Evolutionary conservation across 2,888 invertebrate genomes (phyloP).

Genomic region (Cheilosia soror): DNA sequence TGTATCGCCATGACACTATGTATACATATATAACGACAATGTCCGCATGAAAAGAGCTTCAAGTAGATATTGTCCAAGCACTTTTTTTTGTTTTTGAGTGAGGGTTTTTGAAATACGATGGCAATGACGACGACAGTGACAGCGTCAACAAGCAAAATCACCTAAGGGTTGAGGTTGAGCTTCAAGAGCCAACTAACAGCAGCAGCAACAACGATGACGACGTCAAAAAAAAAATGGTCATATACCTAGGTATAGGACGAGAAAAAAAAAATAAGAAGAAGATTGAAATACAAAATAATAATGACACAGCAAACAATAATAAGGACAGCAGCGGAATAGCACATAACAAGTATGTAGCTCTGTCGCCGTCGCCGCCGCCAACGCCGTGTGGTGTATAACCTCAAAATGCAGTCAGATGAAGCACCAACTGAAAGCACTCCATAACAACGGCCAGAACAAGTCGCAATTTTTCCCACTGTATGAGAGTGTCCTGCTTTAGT

Average conservation of each 20-base stretch:
- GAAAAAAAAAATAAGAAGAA: slow-evolving; percentile 14
- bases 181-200: slow-evolving; percentile 38
- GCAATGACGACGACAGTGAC: slow-evolving; percentile 30
- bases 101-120: slow-evolving; percentile 30
- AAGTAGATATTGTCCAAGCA: slow-evolving; percentile 55
- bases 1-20: background rate
- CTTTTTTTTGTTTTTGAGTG: slow-evolving; percentile 12
- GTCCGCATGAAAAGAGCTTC: slow-evolving; percentile 46
- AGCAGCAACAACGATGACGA: background rate
- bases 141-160: slow-evolving; percentile 62
- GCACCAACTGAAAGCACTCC: slow-evolving; percentile 66
- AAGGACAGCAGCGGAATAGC: slow-evolving; percentile 36
- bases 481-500: slow-evolving; percentile 67
- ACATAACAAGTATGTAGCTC: slow-evolving; percentile 6
- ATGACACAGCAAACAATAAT: slow-evolving; percentile 68
- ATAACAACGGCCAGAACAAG: slow-evolving; percentile 47
- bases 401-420: slow-evolving; percentile 61
- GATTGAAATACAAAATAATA: slow-evolving; percentile 58
- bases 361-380: background rate
- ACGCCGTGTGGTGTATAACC: slow-evolving; percentile 19
- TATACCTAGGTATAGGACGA: background rate
- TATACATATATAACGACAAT: slow-evolving; percentile 13
- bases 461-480: slow-evolving; percentile 43
- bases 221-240: slow-evolving; percentile 1
- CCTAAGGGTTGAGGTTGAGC: slow-evolving; percentile 60